These are phyloP conservation scores for Ptiloglossa arizonensis DNA, from an alignment of 1,140 invertebrate species.

Conservation along the genomic window DNA sequence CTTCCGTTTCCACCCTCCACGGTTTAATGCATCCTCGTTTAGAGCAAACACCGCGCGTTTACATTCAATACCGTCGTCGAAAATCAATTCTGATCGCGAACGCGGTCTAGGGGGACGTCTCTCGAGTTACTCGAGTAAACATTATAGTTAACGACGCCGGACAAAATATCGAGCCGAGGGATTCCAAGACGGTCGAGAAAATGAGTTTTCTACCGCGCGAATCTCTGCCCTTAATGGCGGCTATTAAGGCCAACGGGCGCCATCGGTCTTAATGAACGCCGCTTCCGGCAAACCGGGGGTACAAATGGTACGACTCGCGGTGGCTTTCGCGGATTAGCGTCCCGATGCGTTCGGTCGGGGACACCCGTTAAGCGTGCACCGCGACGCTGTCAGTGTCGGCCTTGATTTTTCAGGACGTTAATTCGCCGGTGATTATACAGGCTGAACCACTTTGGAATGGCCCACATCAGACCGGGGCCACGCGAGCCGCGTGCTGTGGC, in stretches of 20 bases:
- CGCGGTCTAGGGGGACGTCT: too few species aligned
- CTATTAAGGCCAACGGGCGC: background rate
- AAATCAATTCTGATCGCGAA: too few species aligned
- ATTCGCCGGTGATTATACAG: slow-evolving; percentile 50
- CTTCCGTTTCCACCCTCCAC: too few species aligned
- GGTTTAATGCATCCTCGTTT: too few species aligned
- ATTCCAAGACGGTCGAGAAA: background rate
- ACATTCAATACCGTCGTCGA: too few species aligned
- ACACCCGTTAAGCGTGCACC: background rate
- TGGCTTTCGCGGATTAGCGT: background rate
- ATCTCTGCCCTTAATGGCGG: background rate
- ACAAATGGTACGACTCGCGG: background rate
- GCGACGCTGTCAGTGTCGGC: slow-evolving; percentile 35
- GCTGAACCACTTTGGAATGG: slow-evolving; percentile 43
- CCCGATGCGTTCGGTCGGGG: background rate
- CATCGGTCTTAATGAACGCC: background rate
- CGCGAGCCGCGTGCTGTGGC: background rate
- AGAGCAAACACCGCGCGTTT: too few species aligned
- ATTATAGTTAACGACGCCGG: background rate
- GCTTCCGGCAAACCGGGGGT: background rate
- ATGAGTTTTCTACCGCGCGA: slow-evolving; percentile 6
- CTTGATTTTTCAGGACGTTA: slow-evolving; percentile 49
- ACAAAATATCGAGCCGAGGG: background rate
- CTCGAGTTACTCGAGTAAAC: too few species aligned
- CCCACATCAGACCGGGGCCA: slow-evolving; percentile 13